A percentile compares a stretch with the other conserved stretches of the same genome.
These are phyloP conservation scores for Galerucella nymphaeae DNA, from an alignment of 2,888 invertebrate species.

Conservation along the genomic window DNA sequence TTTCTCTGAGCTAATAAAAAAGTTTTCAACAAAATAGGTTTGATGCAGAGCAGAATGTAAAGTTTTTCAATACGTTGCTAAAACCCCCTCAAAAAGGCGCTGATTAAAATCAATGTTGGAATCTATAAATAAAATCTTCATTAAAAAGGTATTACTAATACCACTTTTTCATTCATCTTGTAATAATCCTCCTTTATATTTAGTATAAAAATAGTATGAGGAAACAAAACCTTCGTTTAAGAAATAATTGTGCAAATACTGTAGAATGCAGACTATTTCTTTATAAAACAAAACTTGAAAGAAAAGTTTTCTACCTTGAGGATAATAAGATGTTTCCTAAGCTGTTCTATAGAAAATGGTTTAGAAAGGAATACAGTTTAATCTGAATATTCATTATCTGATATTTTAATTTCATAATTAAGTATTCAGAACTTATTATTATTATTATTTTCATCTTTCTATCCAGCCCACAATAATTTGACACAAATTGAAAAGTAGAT, in stretches of 20 bases:
- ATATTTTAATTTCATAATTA: too few relatives aligned
- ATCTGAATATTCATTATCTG: background rate
- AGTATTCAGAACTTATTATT: too few relatives aligned
- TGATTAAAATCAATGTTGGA: conserved; percentile 20
- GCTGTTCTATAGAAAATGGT: background rate
- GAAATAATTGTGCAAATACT: too few relatives aligned
- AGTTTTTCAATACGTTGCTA: background rate
- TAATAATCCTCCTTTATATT: too few relatives aligned
- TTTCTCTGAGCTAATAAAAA: conserved; percentile 1
- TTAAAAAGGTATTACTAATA: too few relatives aligned
- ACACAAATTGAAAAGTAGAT: too few relatives aligned
- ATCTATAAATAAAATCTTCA: conserved; percentile 23
- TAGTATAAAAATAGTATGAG: too few relatives aligned
- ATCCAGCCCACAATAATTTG: too few relatives aligned
- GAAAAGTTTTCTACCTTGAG: background rate
- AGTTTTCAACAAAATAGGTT: background rate
- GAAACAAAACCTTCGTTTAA: too few relatives aligned
- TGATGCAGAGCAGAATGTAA: background rate
- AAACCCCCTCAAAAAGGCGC: background rate
- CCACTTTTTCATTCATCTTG: too few relatives aligned
- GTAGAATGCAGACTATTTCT: background rate
- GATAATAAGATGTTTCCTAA: background rate
- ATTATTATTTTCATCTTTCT: too few relatives aligned
- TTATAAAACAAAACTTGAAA: background rate
- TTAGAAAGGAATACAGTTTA: background rate